A percentile compares a stretch with the other conserved stretches of the same genome.
Conservation (phyloP, 2,797 vertebrate species). For the Heterohyrax brucei region DNA sequence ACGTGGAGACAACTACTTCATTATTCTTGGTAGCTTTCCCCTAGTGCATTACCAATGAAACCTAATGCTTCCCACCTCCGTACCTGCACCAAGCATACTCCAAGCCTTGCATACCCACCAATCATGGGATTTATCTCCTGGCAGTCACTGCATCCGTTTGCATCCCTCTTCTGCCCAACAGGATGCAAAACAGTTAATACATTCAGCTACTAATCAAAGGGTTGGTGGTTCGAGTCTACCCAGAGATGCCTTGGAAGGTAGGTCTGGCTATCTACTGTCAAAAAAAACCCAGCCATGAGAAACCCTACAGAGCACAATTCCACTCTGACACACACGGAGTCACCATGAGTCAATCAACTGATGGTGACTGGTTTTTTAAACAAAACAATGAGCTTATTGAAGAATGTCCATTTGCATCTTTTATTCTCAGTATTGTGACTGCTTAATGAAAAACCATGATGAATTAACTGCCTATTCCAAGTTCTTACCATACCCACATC, state of each 20-base stretch:
- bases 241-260: neutral
- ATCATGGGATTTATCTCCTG: neutral
- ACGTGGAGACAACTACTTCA: neutral
- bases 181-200: neutral
- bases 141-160: constrained; percentile 16
- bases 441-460: neutral
- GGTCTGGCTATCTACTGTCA: neutral
- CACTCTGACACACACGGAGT: neutral
- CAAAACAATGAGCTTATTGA: neutral
- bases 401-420: neutral
- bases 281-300: neutral
- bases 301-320: neutral
- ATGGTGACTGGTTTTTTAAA: neutral
- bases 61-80: neutral
- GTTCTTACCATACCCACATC: neutral
- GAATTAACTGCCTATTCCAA: neutral
- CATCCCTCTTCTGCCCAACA: neutral
- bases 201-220: neutral
- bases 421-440: neutral
- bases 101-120: neutral
- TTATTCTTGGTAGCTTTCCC: neutral
- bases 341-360: neutral
- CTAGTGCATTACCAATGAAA: neutral
- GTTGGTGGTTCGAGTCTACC: neutral
- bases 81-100: neutral